Conservation (phyloP, 1,140 invertebrate genomes). For the Globodera rostochiensis region DNA sequence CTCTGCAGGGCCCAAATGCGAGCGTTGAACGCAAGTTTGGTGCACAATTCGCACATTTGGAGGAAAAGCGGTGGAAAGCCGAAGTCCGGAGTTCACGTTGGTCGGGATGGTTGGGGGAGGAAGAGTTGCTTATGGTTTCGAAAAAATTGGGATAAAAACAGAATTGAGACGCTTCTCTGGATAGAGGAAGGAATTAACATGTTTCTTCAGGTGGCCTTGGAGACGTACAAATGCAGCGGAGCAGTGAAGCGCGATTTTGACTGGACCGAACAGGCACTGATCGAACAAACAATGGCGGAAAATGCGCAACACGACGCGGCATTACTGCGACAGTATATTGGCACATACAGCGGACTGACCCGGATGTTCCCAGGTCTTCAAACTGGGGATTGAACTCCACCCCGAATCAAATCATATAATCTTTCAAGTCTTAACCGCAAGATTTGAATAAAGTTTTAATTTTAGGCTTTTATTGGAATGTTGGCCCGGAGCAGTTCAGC, state of each 20-base stretch:
- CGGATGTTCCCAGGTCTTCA: constrained; percentile 39
- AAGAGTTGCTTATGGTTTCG: too few relatives aligned
- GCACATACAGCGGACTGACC: constrained; percentile 53
- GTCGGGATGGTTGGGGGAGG: too few relatives aligned
- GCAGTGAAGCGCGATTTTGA: constrained; percentile 45
- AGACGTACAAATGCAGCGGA: constrained; percentile 34
- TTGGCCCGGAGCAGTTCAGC: constrained; percentile 33
- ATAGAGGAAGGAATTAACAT: too few relatives aligned
- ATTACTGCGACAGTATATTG: constrained; percentile 49
- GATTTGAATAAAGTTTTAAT: neutral
- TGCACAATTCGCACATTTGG: neutral
- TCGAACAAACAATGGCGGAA: constrained; percentile 42
- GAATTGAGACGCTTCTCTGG: too few relatives aligned
- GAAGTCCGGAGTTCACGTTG: constrained; percentile 3
- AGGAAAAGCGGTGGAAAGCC: neutral
- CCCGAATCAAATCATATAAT: too few relatives aligned
- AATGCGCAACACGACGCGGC: constrained; percentile 36
- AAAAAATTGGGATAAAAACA: too few relatives aligned
- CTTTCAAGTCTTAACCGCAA: neutral
- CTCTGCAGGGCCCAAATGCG: neutral
- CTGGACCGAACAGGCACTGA: constrained; percentile 38
- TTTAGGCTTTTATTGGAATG: constrained; percentile 45
- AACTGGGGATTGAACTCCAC: too few relatives aligned
- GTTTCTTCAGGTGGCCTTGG: constrained; percentile 13
- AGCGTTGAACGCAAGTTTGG: neutral